These are phyloP conservation scores for Forbesichthys papilliferus DNA, from an alignment of 2,113 vertebrate genomes.

Conservation along the genomic window DNA sequence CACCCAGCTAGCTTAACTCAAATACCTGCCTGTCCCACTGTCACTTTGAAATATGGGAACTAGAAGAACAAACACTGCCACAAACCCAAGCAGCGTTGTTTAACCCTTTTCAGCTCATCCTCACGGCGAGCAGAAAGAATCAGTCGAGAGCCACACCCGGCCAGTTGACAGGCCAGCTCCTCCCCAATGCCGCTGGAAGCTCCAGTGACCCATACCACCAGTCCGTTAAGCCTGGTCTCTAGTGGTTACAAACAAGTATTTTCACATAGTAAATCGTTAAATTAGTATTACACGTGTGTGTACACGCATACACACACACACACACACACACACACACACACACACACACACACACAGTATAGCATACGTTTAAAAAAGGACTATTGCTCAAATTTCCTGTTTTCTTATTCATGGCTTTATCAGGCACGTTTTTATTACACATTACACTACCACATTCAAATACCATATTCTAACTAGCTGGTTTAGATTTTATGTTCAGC, in stretches of 20 bases:
- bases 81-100: conserved; percentile 85
- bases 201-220: conserved; percentile 94
- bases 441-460: too few relatives aligned
- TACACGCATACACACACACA: neutral
- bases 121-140: conserved; percentile 87
- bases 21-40: too few relatives aligned
- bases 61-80: neutral
- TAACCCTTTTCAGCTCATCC: conserved; percentile 86
- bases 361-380: neutral
- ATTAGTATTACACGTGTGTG: neutral
- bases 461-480: too few relatives aligned
- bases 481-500: too few relatives aligned
- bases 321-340: neutral
- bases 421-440: too few relatives aligned
- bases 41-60: too few relatives aligned
- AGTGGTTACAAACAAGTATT: conserved; percentile 3
- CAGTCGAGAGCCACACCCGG: conserved; percentile 82
- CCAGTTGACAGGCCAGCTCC: conserved; percentile 88
- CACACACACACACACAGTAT: neutral
- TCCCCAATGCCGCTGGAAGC: conserved; percentile 96
- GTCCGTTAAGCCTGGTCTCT: conserved; percentile 84
- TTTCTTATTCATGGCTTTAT: neutral
- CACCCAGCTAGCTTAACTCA: too few relatives aligned
- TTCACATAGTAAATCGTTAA: neutral
- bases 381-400: neutral